Percentiles rank a stretch among this genome's conserved stretches.
These are phyloP conservation scores for Sepioteuthis lessoniana DNA, from an alignment of 2,888 invertebrate genomes.

Conservation along the genomic window DNA sequence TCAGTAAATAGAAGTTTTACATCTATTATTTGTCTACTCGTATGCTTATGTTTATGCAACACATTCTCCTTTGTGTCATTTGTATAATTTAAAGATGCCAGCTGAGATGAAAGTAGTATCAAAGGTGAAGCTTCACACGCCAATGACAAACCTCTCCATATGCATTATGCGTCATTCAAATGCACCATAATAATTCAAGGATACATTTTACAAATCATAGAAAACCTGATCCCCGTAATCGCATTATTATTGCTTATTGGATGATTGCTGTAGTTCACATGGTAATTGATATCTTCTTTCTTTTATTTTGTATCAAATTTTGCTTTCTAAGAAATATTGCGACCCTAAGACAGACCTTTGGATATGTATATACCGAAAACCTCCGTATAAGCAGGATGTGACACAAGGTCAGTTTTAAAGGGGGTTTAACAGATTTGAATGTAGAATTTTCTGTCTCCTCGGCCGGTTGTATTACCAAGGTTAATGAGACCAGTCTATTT, in stretches of 20 bases:
- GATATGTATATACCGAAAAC: no score
- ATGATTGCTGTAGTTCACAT: no score
- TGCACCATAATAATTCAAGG: neutral
- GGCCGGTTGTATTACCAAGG: no score
- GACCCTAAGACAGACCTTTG: no score
- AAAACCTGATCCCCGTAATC: neutral
- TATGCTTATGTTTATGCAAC: neutral
- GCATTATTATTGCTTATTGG: neutral
- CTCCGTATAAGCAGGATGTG: no score
- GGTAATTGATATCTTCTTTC: no score
- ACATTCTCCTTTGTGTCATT: neutral
- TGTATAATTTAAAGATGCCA: neutral
- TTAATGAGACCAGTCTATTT: no score
- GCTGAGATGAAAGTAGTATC: neutral
- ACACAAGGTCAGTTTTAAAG: no score
- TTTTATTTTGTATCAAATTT: no score
- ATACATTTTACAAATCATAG: neutral
- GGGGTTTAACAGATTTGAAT: no score
- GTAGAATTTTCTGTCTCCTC: no score
- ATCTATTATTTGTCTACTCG: neutral
- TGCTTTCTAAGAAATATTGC: no score
- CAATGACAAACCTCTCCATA: neutral
- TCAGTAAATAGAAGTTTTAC: neutral
- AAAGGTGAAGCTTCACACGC: neutral
- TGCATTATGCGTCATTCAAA: neutral